Percentiles rank a stretch among this genome's conserved stretches.
Conservation (phyloP, 1,140 invertebrate species). For the Neotoxoptera formosana region DNA sequence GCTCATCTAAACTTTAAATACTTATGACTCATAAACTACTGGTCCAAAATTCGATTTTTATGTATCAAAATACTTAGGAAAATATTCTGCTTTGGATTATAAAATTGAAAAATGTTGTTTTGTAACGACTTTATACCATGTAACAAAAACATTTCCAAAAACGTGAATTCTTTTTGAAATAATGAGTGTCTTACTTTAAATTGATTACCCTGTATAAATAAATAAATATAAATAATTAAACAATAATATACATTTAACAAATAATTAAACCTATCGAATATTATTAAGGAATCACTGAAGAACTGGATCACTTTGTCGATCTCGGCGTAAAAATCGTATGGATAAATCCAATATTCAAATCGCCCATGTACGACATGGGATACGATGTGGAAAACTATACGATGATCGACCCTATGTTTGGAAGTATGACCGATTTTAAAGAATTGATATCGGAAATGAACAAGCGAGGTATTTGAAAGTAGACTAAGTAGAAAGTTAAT, state of each 20-base stretch:
- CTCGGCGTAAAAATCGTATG: constrained; percentile 67
- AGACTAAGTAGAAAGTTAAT: background rate
- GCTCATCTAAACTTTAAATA: no score
- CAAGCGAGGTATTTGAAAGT: background rate
- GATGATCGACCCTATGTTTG: constrained; percentile 61
- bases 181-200: no score
- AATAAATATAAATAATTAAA: background rate
- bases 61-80: no score
- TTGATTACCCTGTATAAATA: no score
- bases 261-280: background rate
- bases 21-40: no score
- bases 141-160: no score
- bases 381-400: constrained; percentile 80
- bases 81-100: no score
- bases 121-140: no score
- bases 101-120: no score
- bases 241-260: no score
- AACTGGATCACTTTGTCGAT: constrained; percentile 72
- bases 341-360: constrained; percentile 57
- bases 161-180: no score
- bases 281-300: constrained; percentile 64
- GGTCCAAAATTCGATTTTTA: no score
- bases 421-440: constrained; percentile 47
- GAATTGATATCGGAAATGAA: background rate
- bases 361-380: constrained; percentile 74